phyloP scores from a whole-genome alignment of 2,113 vertebrate species.

The Oreocharis arfaki region DNA sequence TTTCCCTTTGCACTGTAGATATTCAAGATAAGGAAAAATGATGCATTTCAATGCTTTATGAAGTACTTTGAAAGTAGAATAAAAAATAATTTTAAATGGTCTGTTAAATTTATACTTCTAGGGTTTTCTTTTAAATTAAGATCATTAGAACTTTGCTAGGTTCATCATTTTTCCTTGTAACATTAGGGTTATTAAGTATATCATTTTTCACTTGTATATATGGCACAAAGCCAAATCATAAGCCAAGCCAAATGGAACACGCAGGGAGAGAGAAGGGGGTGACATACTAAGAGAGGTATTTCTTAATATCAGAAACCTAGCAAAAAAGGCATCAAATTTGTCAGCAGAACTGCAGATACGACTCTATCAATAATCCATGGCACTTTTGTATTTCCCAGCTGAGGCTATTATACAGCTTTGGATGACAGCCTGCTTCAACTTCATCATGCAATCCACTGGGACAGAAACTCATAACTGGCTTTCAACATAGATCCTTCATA shows the following conservation, averaged over 20 bases:
- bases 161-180: conserved; percentile 66
- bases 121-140: background rate
- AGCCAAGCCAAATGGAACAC: conserved; percentile 60
- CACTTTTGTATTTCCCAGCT: conserved; percentile 86
- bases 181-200: conserved; percentile 39
- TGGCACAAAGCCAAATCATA: conserved; percentile 45
- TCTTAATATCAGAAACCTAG: conserved; percentile 82
- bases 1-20: background rate
- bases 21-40: background rate
- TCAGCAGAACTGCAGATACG: conserved; percentile 86
- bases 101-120: background rate
- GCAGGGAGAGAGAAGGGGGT: background rate
- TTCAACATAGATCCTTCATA: conserved; percentile 88
- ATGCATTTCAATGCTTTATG: background rate
- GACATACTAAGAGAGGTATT: conserved; percentile 79
- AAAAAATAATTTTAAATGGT: background rate
- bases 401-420: conserved; percentile 84
- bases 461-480: conserved; percentile 94
- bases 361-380: conserved; percentile 93
- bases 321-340: conserved; percentile 83
- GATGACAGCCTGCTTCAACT: conserved; percentile 85
- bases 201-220: conserved; percentile 50
- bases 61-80: background rate
- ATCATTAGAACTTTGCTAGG: conserved; percentile 43
- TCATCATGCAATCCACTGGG: conserved; percentile 86